Evolutionary conservation across 2,888 invertebrate species (phyloP), one percentile per base, ranked within the genome.

Genomic region (Melangyna quadrimaculata): DNA sequence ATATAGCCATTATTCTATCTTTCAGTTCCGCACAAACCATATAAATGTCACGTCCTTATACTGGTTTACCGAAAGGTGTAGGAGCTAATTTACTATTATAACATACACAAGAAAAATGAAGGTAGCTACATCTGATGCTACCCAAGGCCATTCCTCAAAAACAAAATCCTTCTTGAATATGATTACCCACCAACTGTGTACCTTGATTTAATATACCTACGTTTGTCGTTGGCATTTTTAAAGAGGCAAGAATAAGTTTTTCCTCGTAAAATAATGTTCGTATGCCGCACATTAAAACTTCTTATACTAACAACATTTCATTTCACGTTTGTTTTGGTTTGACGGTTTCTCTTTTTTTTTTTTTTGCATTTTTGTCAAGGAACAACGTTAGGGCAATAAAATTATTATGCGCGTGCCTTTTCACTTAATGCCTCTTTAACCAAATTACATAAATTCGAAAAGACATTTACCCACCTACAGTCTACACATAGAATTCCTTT

Each of bases 351-450:
- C 14, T 24, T 51, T 27, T 27, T 29, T 32, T 29, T 29, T 1
- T 43, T 27, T 43, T 43, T 24, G 29, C 12, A n/a, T 27, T 27
- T 70, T 48, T 70, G n/a, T 53, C 40, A 17, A 61, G 63, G 17
- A 63, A 32, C 17, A 63, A 71, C 55, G 37, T 37, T n/a, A 27
- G 1, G 78, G 61, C 37, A 71, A 22, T 78, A 63, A 81, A 71
- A 37, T 74, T 55, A 29, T 75, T 40, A 57, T 59, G 65, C 65
- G 71, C 77, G 81, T 81, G 81, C 65, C n/a, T 77, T 37, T 12
- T 32, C 63, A 37, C 48, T 75, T 81, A 63, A 77, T 71, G 77
- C 40, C 77, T 63, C 48, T 59, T 65, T 57, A 78, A 71, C 65
- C 10, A 71, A 71, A 51, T 57, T 71, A 70, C n/a, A 71, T 43